Evolutionary conservation across 2,888 invertebrate genomes (phyloP).

Genomic region (Melanchra persicariae): DNA sequence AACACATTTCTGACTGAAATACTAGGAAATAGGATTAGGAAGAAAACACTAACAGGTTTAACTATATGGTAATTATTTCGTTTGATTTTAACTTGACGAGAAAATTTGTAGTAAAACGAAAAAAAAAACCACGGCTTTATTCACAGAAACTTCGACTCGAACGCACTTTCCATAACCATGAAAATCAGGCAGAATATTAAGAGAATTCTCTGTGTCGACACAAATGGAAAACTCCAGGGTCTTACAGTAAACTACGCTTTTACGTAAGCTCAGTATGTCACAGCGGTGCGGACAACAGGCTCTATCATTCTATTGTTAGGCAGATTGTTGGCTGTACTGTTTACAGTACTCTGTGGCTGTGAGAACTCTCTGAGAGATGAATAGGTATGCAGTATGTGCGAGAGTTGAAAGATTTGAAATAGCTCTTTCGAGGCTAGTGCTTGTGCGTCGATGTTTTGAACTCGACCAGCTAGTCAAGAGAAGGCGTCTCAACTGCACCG

Average conservation of each 20-base stretch:
- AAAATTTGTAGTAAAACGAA: too few species aligned
- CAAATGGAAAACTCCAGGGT: conserved; percentile 48
- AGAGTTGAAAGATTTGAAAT: conserved; percentile 10
- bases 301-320: conserved; percentile 67
- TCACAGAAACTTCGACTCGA: not conserved
- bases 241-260: conserved; percentile 57
- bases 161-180: not conserved
- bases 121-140: not conserved
- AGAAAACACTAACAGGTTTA: too few species aligned
- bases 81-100: too few species aligned
- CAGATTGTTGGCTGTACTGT: conserved; percentile 43
- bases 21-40: too few species aligned
- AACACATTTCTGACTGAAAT: too few species aligned
- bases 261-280: conserved; percentile 70
- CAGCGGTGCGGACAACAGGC: conserved; percentile 57
- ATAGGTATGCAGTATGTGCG: conserved; percentile 2
- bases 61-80: too few species aligned
- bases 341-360: conserved; percentile 28
- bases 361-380: conserved; percentile 50
- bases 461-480: too few species aligned
- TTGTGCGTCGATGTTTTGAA: not conserved
- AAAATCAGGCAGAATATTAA: not conserved
- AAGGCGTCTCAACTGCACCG: too few species aligned
- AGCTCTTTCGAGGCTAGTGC: not conserved
- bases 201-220: conserved; percentile 44